phyloP scores from a whole-genome alignment of 64 coral and sea anemone species.

The Montipora efflorescens region DNA sequence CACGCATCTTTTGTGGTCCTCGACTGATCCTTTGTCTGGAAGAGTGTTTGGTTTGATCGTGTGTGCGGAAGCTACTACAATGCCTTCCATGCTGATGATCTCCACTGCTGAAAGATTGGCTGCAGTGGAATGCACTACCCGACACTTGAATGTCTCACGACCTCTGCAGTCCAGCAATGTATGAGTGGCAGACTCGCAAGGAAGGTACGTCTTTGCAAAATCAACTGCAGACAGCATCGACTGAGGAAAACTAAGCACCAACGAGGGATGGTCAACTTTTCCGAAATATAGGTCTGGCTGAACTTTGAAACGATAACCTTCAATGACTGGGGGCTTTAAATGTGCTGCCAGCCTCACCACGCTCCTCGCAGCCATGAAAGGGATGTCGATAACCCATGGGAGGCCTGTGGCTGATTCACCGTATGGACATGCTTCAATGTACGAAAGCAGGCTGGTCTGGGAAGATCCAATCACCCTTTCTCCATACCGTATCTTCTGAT shows the following conservation, averaged over 20 bases:
- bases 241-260: constrained; percentile 5
- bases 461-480: constrained; percentile 8
- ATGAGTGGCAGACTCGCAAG: not conserved
- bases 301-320: constrained; percentile 1
- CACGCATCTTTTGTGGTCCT: not conserved
- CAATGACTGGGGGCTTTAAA: constrained; percentile 2
- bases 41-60: not conserved
- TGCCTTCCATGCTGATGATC: constrained; percentile 5
- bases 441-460: not conserved
- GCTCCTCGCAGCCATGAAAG: not conserved
- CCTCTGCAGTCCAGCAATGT: constrained; percentile 33
- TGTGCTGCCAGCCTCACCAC: not conserved
- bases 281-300: not conserved
- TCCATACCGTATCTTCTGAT: not conserved
- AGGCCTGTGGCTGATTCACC: not conserved
- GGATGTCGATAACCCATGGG: not conserved
- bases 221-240: constrained; percentile 3
- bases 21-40: constrained; percentile 28
- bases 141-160: constrained; percentile 32
- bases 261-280: constrained; percentile 1
- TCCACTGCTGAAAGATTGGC: constrained; percentile 37
- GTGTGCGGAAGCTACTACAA: constrained; percentile 5
- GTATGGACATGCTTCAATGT: not conserved
- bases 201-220: not conserved
- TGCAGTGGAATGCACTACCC: constrained; percentile 29